A percentile compares a stretch with the other conserved stretches of the same genome.
Conservation (phyloP, 1,140 invertebrate genomes). For the Pogonus chalceus region DNA sequence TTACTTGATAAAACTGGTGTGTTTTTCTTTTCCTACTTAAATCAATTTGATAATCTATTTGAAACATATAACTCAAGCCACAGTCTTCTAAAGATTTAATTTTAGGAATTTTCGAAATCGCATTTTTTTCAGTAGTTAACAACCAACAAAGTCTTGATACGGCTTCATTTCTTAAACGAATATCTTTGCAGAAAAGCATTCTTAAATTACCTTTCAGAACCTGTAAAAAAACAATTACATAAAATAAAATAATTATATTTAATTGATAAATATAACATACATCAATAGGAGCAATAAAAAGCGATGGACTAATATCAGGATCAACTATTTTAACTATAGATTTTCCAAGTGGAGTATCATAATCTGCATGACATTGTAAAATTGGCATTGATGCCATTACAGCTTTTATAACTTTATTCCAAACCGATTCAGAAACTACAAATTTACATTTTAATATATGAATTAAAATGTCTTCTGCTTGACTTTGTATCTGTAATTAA, state of each 20-base stretch:
- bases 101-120: conserved; percentile 34
- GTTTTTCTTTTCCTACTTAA: conserved; percentile 23
- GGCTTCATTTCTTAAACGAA: conserved; percentile 39
- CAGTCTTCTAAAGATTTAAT: conserved; percentile 38
- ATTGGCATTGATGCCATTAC: conserved; percentile 45
- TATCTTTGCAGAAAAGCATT: conserved; percentile 37
- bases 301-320: conserved; percentile 44
- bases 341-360: conserved; percentile 38
- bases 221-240: conserved; percentile 18
- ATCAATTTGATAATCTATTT: conserved; percentile 29
- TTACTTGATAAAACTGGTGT: conserved; percentile 32
- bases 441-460: conserved; percentile 50
- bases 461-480: conserved; percentile 47
- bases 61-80: conserved; percentile 34
- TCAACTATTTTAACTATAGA: conserved; percentile 50
- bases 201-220: conserved; percentile 40
- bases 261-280: conserved; percentile 21
- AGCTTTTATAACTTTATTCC: conserved; percentile 45
- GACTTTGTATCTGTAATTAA: conserved; percentile 39
- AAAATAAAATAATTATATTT: background rate
- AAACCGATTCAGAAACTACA: conserved; percentile 45
- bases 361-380: conserved; percentile 36
- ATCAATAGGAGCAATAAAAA: conserved; percentile 43
- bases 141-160: conserved; percentile 41
- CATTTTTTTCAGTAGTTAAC: conserved; percentile 35